Conservation (phyloP, 2,888 invertebrate species). For the Chrysotoxum bicinctum region DNA sequence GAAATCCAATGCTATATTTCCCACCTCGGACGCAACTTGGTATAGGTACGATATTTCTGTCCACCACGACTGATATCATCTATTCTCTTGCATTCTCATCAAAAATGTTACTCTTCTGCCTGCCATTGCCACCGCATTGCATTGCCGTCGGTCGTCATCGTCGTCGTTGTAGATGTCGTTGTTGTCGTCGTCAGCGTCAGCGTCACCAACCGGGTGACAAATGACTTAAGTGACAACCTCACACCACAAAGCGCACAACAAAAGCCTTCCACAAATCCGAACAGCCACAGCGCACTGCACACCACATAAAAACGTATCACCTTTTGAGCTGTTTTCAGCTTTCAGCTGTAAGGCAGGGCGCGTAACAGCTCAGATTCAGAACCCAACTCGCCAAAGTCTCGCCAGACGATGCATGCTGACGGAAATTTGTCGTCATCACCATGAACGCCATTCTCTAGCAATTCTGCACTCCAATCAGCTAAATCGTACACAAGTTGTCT, state of each 20-base stretch:
- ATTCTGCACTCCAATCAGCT: constrained; percentile 66
- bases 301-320: constrained; percentile 52
- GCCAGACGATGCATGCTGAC: constrained; percentile 65
- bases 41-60: constrained; percentile 11
- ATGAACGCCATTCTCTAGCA: constrained; percentile 64
- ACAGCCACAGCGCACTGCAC: constrained; percentile 15
- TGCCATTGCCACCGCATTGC: constrained; percentile 32
- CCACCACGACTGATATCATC: constrained; percentile 19
- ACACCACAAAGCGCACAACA: constrained; percentile 65
- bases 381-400: constrained; percentile 41
- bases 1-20: constrained; percentile 65
- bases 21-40: constrained; percentile 47
- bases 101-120: constrained; percentile 42
- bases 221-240: constrained; percentile 70
- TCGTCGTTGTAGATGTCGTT: not conserved
- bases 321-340: constrained; percentile 16
- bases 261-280: constrained; percentile 52
- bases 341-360: not conserved
- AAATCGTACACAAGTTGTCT: constrained; percentile 56
- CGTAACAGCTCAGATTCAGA: not conserved
- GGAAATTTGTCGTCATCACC: constrained; percentile 71
- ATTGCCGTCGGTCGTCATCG: not conserved
- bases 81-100: constrained; percentile 33
- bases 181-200: not conserved
- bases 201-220: constrained; percentile 56